These are phyloP conservation scores for Beroe forskalii DNA, from an alignment of 37 sponge, comb jelly and placozoan genomes.

Conservation along the genomic window DNA sequence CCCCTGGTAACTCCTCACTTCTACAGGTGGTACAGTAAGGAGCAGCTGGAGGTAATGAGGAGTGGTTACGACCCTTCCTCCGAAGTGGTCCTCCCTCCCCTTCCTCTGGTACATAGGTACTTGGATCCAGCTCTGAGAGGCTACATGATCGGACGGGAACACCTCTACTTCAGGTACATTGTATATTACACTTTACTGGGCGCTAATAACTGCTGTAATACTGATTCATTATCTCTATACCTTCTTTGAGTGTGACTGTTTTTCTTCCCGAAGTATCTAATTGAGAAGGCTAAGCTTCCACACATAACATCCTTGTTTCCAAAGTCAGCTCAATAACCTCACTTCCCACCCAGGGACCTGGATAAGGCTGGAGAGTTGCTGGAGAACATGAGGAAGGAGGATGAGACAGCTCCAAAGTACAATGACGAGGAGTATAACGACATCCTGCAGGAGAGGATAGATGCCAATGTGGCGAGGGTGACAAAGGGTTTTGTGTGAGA, in stretches of 20 bases:
- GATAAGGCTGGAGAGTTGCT: slow-evolving; percentile 1
- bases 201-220: too few relatives aligned
- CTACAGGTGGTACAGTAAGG: slow-evolving; percentile 56
- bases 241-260: too few relatives aligned
- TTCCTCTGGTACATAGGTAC: slow-evolving; percentile 32
- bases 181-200: too few relatives aligned
- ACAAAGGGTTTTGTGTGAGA: background rate
- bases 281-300: too few relatives aligned
- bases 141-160: slow-evolving; percentile 62
- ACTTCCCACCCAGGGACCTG: slow-evolving; percentile 8
- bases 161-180: slow-evolving; percentile 64
- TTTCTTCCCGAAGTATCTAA: too few relatives aligned
- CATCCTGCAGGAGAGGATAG: slow-evolving; percentile 60
- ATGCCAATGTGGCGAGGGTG: background rate
- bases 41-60: slow-evolving; percentile 28
- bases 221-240: too few relatives aligned
- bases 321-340: too few relatives aligned
- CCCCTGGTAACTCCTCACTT: too few relatives aligned
- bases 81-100: slow-evolving; percentile 51
- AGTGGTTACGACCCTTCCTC: slow-evolving; percentile 8
- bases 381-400: slow-evolving; percentile 19
- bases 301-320: too few relatives aligned
- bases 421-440: slow-evolving; percentile 14
- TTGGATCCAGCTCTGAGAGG: slow-evolving; percentile 33
- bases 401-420: background rate